phyloP scores from a whole-genome alignment of 2,888 invertebrate species.

The Heliothis peltigera region DNA sequence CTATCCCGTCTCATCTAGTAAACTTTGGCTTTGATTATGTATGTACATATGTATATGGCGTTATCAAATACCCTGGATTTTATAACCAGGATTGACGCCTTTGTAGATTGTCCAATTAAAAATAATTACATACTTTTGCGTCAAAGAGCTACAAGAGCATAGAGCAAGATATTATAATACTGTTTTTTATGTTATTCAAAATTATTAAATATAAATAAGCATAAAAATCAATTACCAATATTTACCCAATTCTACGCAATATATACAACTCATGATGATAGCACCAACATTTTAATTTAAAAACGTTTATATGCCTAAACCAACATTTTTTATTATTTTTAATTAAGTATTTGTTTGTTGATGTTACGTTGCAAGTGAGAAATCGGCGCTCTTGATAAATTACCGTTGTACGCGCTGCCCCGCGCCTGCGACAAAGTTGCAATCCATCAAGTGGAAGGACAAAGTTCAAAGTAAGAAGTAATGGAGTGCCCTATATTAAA shows the following conservation, averaged over 20 bases:
- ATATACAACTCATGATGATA: neutral
- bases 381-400: slow-evolving; percentile 21
- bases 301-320: slow-evolving; percentile 17
- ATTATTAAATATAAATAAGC: no score
- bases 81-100: no score
- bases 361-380: slow-evolving; percentile 19
- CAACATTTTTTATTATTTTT: slow-evolving; percentile 11
- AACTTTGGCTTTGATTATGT: no score
- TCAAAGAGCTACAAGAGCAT: no score
- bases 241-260: slow-evolving; percentile 10
- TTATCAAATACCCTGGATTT: no score
- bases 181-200: no score
- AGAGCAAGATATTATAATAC: no score
- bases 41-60: no score
- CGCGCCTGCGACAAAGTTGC: neutral
- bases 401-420: neutral
- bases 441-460: slow-evolving; percentile 13
- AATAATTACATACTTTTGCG: no score
- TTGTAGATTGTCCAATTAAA: no score
- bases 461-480: slow-evolving; percentile 1
- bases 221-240: neutral
- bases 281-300: slow-evolving; percentile 6
- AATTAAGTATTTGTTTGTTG: slow-evolving; percentile 14
- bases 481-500: neutral
- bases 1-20: no score